Conservation (phyloP, 2,797 vertebrate species). For the Podarcis siculus region DNA sequence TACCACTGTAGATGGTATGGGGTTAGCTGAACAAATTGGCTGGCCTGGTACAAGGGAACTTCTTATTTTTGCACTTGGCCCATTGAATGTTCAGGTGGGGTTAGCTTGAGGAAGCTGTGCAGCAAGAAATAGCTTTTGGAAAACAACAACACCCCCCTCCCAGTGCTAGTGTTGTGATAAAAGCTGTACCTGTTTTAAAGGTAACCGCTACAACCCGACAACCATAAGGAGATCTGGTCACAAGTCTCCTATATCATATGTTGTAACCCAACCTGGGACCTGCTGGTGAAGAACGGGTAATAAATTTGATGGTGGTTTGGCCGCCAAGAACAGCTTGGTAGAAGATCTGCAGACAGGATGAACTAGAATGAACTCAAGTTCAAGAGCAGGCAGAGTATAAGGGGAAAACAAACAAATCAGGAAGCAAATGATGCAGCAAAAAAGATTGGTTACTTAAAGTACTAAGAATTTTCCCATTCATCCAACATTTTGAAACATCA, state of each 20-base stretch:
- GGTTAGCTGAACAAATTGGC: not conserved
- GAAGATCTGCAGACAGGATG: not conserved
- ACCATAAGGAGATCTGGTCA: not conserved
- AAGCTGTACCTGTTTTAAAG: not conserved
- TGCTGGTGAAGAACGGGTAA: too few relatives aligned
- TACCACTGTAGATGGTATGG: not conserved
- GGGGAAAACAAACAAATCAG: not conserved
- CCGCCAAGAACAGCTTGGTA: not conserved
- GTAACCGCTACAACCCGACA: not conserved
- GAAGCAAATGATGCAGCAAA: not conserved
- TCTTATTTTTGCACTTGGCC: not conserved
- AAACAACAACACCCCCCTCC: not conserved
- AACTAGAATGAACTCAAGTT: not conserved
- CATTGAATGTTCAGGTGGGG: not conserved
- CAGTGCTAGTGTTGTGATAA: not conserved
- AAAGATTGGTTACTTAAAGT: not conserved
- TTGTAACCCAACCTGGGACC: too few relatives aligned
- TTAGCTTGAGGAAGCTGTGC: not conserved
- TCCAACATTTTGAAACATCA: not conserved
- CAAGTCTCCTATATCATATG: not conserved
- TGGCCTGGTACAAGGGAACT: not conserved
- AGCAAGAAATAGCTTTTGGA: not conserved
- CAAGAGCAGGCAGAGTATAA: not conserved
- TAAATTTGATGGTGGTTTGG: not conserved
- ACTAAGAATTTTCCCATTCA: not conserved